Base-by-base conservation (phyloP, 2,113 vertebrate species). In the Rhynchomys soricoides region DNA sequence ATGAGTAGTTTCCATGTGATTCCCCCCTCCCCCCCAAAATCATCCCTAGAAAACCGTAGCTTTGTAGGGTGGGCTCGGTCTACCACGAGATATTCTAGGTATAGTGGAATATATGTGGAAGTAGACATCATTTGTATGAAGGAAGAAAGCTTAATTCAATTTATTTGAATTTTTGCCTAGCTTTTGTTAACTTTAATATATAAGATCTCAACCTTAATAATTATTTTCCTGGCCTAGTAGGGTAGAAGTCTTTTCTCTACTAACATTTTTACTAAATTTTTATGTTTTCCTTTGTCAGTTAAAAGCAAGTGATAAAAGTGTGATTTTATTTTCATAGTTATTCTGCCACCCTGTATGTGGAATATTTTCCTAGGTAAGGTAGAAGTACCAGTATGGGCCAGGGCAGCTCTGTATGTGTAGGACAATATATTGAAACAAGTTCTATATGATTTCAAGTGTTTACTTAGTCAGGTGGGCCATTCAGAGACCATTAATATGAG, bases 401-500 rank as follows among this genome's bases (percentile, higher is more conserved):
- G 50, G 83, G 43, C 40, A 79, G 83, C 57, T 90, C 64, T 89
- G 45, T 92, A 24, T 86, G 59, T 45, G 15, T 87, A 73, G 34
- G 74, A 89, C 68, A 91, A 87, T 85, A 50, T 40, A 93, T 78
- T 50, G 48, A 90, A 95, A 94, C 50, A 92, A 89, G 16, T 95
- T 81, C 24, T 83, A 3, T 92, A 95, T 88, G 91, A 94, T 86
- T 95, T 95, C 87, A 96, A 85, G 70, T 96, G 22, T 94, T 97
- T 43, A 79, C 52, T 90, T 79, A 96, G 88, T 96, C 96, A 97
- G 96, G 89, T 97, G 93, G 94, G 77, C 77, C 81, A 96, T 96
- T 97, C 75, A 86, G 82, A 97, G 43, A 91, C 95, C 71, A 96
- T 97, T 95, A 91, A 95, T 95, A 91, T 92, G 95, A 96, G 91